Evolutionary conservation across 64 coral and sea anemone species (phyloP).

Genomic region (Pachyseris speciosa): DNA sequence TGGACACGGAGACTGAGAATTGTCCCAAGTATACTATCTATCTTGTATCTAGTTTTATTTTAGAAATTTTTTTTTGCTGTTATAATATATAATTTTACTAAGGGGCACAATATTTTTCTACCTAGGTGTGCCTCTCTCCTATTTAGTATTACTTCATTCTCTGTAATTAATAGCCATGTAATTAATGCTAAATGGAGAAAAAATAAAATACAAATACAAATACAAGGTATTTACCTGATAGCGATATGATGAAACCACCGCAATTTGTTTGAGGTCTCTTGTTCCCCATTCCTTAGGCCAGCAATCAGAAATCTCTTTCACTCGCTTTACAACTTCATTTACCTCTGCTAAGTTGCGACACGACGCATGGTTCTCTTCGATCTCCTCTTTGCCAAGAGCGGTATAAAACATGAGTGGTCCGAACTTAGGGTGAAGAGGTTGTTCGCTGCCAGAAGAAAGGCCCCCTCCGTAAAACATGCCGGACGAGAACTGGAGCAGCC

Average conservation of each 20-base stretch:
- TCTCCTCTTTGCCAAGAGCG: slow-evolving; percentile 51
- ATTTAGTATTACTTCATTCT: too few relatives aligned
- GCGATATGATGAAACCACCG: slow-evolving; percentile 74
- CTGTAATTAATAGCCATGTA: too few relatives aligned
- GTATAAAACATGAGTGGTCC: slow-evolving; percentile 60
- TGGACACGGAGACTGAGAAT: too few relatives aligned
- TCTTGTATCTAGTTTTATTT: too few relatives aligned
- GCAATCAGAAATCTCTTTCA: slow-evolving; percentile 3
- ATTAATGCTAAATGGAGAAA: too few relatives aligned
- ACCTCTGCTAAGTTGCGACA: slow-evolving; percentile 74
- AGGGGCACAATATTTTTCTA: too few relatives aligned
- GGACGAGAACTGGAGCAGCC: slow-evolving; percentile 46
- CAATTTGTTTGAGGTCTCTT: slow-evolving; percentile 47
- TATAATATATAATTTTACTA: too few relatives aligned
- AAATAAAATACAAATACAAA: not conserved
- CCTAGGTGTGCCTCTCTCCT: too few relatives aligned
- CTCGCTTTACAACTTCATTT: slow-evolving; percentile 46
- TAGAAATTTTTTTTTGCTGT: too few relatives aligned
- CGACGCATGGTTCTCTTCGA: slow-evolving; percentile 6
- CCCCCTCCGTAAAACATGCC: slow-evolving; percentile 52
- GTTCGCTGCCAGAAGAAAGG: slow-evolving; percentile 60
- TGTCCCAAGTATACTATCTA: too few relatives aligned
- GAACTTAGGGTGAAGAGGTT: slow-evolving; percentile 39
- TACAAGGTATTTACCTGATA: slow-evolving; percentile 62
- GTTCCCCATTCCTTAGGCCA: slow-evolving; percentile 75